Conservation (phyloP, 2,888 invertebrate genomes). For the Caenorhabditis afra region DNA sequence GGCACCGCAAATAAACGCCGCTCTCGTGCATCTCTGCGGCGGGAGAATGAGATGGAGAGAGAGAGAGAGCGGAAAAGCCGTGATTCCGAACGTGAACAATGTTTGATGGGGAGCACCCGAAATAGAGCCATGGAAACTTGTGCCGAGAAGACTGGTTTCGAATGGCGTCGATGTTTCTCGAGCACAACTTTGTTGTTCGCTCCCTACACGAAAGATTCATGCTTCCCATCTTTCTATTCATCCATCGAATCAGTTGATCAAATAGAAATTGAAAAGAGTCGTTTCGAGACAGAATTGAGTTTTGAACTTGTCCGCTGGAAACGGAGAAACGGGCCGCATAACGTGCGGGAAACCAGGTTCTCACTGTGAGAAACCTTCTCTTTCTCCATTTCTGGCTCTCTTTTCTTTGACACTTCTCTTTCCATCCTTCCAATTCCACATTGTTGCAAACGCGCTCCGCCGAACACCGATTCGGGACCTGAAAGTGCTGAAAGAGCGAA, state of each 20-base stretch:
- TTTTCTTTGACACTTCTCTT: too few relatives aligned
- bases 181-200: conserved; percentile 7
- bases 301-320: background rate
- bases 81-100: conserved; percentile 38
- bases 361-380: conserved; percentile 13
- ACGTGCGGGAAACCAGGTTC: background rate
- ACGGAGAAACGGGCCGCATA: background rate
- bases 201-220: background rate
- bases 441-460: too few relatives aligned
- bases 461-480: too few relatives aligned
- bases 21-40: conserved; percentile 26
- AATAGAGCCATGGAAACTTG: conserved; percentile 33
- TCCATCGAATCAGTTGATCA: background rate
- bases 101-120: conserved; percentile 39
- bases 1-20: conserved; percentile 56
- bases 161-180: conserved; percentile 12
- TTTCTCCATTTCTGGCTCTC: conserved; percentile 12
- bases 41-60: too few relatives aligned
- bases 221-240: background rate
- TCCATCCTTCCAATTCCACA: too few relatives aligned
- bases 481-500: conserved; percentile 4
- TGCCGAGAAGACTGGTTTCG: conserved; percentile 25
- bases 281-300: background rate
- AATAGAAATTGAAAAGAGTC: background rate
- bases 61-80: too few relatives aligned